These are phyloP conservation scores for Platypus cylindrus DNA, from an alignment of 2,888 invertebrate genomes.

Conservation along the genomic window DNA sequence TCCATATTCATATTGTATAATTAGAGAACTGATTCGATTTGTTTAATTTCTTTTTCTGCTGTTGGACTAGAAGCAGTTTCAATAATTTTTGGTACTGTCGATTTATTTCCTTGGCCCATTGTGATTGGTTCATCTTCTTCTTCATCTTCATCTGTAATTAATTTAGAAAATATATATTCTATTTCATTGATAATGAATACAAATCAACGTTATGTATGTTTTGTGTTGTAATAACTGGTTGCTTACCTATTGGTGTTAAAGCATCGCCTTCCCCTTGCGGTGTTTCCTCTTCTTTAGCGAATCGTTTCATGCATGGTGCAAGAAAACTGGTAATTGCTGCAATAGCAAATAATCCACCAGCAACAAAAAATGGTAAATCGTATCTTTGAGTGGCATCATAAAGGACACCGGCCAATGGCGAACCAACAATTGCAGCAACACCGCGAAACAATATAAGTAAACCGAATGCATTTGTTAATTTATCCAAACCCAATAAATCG, in stretches of 20 bases:
- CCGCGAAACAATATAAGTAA: slow-evolving; percentile 91
- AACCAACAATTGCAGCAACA: slow-evolving; percentile 79
- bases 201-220: no score
- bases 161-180: no score
- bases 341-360: slow-evolving; percentile 74
- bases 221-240: no score
- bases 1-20: no score
- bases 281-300: slow-evolving; percentile 34
- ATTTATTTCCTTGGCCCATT: slow-evolving; percentile 33
- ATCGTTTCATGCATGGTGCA: slow-evolving; percentile 58
- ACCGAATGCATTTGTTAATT: slow-evolving; percentile 94
- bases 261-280: slow-evolving; percentile 41
- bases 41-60: slow-evolving; percentile 48
- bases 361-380: slow-evolving; percentile 83
- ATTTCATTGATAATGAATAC: no score
- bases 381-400: slow-evolving; percentile 80
- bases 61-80: slow-evolving; percentile 59
- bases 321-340: slow-evolving; percentile 72
- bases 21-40: slow-evolving; percentile 57
- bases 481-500: slow-evolving; percentile 88
- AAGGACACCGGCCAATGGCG: slow-evolving; percentile 74
- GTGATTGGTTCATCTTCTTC: slow-evolving; percentile 60
- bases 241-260: slow-evolving; percentile 52
- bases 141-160: slow-evolving; percentile 57
- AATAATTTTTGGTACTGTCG: slow-evolving; percentile 60